Conservation (phyloP, 2,888 invertebrate species). For the Idaea aversata region DNA sequence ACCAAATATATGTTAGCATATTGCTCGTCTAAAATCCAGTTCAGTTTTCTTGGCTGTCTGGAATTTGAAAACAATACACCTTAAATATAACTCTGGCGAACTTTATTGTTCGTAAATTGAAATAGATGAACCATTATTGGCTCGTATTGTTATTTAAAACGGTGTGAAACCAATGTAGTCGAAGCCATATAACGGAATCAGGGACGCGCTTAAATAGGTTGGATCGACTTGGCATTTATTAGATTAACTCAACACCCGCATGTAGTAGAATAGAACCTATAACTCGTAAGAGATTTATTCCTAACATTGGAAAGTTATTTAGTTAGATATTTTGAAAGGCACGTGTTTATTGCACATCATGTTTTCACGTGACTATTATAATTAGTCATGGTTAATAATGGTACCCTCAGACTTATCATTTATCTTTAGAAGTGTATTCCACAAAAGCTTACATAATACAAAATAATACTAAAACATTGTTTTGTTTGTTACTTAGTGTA, state of each 20-base stretch:
- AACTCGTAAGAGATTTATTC: slow-evolving; percentile 17
- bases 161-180: slow-evolving; percentile 40
- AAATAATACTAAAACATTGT: neutral
- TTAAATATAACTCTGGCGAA: neutral
- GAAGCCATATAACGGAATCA: slow-evolving; percentile 58
- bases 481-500: neutral
- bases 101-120: neutral
- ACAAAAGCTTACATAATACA: neutral
- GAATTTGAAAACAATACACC: neutral
- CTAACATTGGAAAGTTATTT: slow-evolving; percentile 16
- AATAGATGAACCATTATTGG: neutral
- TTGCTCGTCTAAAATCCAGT: neutral
- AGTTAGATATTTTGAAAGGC: slow-evolving; percentile 13
- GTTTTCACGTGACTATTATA: neutral
- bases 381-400: neutral
- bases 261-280: slow-evolving; percentile 24
- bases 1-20: neutral
- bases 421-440: neutral
- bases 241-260: slow-evolving; percentile 50
- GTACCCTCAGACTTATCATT: neutral
- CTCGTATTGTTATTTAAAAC: slow-evolving; percentile 11
- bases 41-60: neutral
- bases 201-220: slow-evolving; percentile 45
- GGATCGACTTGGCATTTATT: slow-evolving; percentile 58
- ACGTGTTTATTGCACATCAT: slow-evolving; percentile 15